phyloP scores from a whole-genome alignment of 2,888 invertebrate species.

The Rotaria sp. region DNA sequence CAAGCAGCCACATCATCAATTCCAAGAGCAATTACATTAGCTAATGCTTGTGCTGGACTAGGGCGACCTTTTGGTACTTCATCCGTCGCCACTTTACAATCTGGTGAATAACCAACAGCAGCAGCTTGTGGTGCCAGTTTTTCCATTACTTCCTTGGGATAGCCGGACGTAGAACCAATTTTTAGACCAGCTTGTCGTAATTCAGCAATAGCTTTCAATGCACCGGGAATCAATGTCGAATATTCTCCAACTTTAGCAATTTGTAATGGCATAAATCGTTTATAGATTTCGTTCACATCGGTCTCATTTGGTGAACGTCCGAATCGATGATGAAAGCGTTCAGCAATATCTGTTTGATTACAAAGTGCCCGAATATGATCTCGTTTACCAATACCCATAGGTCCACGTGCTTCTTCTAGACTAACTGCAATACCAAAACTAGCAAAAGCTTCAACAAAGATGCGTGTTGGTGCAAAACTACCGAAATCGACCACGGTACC shows the following conservation, averaged over 20 bases:
- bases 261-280: constrained; percentile 52
- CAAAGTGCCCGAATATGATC: constrained; percentile 46
- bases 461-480: constrained; percentile 52
- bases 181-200: constrained; percentile 47
- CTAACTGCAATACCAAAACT: constrained; percentile 44
- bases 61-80: constrained; percentile 46
- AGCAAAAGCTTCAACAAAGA: constrained; percentile 50
- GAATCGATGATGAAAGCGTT: constrained; percentile 48
- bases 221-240: constrained; percentile 48
- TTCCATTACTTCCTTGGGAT: constrained; percentile 50
- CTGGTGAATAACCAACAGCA: constrained; percentile 51
- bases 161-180: constrained; percentile 52
- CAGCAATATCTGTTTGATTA: constrained; percentile 44
- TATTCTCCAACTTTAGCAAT: constrained; percentile 47
- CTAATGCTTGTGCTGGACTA: not conserved
- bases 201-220: constrained; percentile 45
- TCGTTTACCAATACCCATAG: constrained; percentile 55
- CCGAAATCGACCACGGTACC: constrained; percentile 55
- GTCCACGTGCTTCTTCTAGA: constrained; percentile 49
- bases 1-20: constrained; percentile 21
- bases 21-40: not conserved
- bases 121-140: constrained; percentile 48
- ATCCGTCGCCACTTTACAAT: constrained; percentile 52
- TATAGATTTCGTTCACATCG: constrained; percentile 53
- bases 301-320: constrained; percentile 47